Conservation (phyloP, 2,797 vertebrate species). For the Danionella dracula region DNA sequence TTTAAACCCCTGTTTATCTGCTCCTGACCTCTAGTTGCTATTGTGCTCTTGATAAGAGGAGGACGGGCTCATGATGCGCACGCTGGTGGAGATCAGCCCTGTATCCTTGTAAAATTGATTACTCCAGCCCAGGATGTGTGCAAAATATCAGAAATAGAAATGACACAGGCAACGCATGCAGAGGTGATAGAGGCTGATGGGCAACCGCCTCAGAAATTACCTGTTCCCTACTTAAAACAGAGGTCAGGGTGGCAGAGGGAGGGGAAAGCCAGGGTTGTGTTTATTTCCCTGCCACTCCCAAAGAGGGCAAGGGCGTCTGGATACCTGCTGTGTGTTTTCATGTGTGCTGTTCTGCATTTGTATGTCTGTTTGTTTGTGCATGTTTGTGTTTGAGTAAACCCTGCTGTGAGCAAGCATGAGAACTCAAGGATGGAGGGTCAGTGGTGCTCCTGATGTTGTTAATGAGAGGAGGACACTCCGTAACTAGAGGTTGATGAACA, state of each 20-base stretch:
- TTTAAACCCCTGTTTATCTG: conserved; percentile 99
- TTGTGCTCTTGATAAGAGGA: conserved; percentile 98
- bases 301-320: conserved; percentile 49
- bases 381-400: conserved; percentile 19
- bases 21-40: conserved; percentile 98
- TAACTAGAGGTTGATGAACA: conserved; percentile 13
- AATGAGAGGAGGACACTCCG: conserved; percentile 9
- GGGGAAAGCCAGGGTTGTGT: conserved; percentile 72
- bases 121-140: conserved; percentile 77
- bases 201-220: conserved; percentile 77
- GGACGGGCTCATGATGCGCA: conserved; percentile 82
- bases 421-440: conserved; percentile 15
- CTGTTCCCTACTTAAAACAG: conserved; percentile 75
- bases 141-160: conserved; percentile 95
- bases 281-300: conserved; percentile 69
- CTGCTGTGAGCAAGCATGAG: conserved; percentile 29
- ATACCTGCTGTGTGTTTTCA: conserved; percentile 36
- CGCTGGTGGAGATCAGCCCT: conserved; percentile 82
- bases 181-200: conserved; percentile 66
- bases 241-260: conserved; percentile 67
- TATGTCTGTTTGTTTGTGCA: conserved; percentile 3
- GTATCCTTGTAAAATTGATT: conserved; percentile 92
- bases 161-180: conserved; percentile 74
- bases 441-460: conserved; percentile 13
- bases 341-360: neutral